Base-by-base conservation (phyloP, 2,888 invertebrate genomes). In the Hypena proboscidalis region DNA sequence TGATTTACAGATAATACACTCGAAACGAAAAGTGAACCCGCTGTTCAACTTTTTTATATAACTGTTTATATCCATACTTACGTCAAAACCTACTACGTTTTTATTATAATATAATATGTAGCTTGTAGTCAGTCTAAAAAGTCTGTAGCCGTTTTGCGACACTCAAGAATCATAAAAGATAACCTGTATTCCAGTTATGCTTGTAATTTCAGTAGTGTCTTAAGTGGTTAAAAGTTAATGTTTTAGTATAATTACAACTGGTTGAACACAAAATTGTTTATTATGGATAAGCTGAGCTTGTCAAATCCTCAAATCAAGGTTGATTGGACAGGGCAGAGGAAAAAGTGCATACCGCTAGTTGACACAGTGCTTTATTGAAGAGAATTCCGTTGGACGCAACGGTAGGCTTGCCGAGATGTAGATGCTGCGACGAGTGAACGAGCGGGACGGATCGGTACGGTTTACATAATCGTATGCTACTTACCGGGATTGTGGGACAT, bases 321-420 rank as follows among this genome's bases (percentile, higher is more conserved):
- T 68, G 71, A 74, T 78, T 70, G 76, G 74, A 67, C 68, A 63
- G 68, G 66, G 73, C 67, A 65, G 67, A 71, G 69, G 72, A 85
- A 88, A 88, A 88, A 80, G 69, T 67, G 72, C 80, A 80, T 76
- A 87, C 89, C 89, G 90, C 89, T 89, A 90, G 63, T 70, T 85
- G 89, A 85, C 89, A 89, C 82, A 88, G 85, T 88, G 88, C 77
- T 86, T 83, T 85, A 87, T 85, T 83, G 83, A 83, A 79, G 76
- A 80, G 73, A 77, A 83, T 81, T 80, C 83, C 80, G 81, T 83
- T 83, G 77, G 70, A 54, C 67, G 73, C 79, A 78, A 78, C 80
- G 78, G 72, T 73, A 69, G 74, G 64, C 73, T 62, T 61, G 46
- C 49, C 37, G 42, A 55, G 60, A 55, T 63, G 60, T 44, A 53